Percentiles rank a stretch among this genome's conserved stretches.
Conservation (phyloP, 2,888 invertebrate genomes). For the Cephus sareptanus region DNA sequence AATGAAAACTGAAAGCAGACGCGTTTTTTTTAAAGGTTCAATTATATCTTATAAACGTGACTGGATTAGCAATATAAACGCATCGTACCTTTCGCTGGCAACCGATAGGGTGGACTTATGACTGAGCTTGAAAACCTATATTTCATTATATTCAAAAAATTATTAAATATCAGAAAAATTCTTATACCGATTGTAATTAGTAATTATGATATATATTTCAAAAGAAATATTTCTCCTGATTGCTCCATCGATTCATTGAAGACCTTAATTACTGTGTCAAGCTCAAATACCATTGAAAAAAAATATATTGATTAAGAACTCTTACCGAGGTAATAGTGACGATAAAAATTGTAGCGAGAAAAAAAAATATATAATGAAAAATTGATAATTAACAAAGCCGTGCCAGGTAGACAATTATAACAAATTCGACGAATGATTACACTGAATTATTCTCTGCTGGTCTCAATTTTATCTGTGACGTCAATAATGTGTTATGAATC, state of each 20-base stretch:
- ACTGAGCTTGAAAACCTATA: neutral
- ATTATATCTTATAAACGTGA: too few species aligned
- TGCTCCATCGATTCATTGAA: neutral
- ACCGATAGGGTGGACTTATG: too few species aligned
- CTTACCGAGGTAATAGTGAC: neutral
- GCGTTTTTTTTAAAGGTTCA: too few species aligned
- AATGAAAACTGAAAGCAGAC: too few species aligned
- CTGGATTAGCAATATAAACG: too few species aligned
- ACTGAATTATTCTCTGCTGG: neutral
- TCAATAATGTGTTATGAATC: neutral
- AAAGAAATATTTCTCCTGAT: neutral
- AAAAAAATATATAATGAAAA: neutral
- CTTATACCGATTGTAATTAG: neutral
- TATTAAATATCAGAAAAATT: neutral
- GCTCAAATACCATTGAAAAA: neutral
- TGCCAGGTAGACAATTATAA: neutral
- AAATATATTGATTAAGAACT: neutral
- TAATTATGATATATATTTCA: neutral
- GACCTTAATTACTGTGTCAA: neutral
- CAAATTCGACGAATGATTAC: neutral
- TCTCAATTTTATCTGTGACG: neutral
- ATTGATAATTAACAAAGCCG: neutral
- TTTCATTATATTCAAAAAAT: neutral
- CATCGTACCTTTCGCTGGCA: too few species aligned
- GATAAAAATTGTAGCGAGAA: neutral